Conservation (phyloP, 2,797 vertebrate species). For the Heliangelus exortis region DNA sequence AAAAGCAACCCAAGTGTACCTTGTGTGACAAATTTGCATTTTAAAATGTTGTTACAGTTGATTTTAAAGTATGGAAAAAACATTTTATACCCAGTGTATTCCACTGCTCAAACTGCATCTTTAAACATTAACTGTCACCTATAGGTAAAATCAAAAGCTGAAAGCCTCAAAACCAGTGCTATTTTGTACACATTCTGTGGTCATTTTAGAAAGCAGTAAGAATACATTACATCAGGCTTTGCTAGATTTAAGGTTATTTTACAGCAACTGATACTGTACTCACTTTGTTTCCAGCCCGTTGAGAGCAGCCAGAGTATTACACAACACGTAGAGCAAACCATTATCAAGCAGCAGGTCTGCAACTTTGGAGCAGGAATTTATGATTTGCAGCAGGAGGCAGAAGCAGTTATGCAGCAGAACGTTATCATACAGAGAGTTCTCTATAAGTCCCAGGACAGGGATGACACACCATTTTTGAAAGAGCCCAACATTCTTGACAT, state of each 20-base stretch:
- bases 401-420: conserved; percentile 91
- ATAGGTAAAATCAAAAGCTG: neutral
- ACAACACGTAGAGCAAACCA: conserved; percentile 94
- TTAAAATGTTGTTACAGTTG: neutral
- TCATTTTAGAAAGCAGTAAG: neutral
- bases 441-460: conserved; percentile 93
- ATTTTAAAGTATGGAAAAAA: neutral
- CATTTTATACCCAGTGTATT: neutral
- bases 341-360: conserved; percentile 96
- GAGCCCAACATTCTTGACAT: conserved; percentile 89
- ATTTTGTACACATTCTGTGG: neutral
- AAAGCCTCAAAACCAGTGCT: neutral
- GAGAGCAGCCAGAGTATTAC: conserved; percentile 93
- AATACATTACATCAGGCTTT: neutral
- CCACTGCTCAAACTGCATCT: neutral
- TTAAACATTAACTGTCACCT: neutral
- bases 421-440: conserved; percentile 94
- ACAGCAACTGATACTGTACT: conserved; percentile 46
- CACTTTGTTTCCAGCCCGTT: conserved; percentile 96
- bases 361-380: conserved; percentile 95
- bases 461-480: conserved; percentile 95
- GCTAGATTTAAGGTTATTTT: neutral
- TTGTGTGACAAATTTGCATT: neutral
- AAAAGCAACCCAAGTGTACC: neutral
- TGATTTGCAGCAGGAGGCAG: conserved; percentile 92